These are phyloP conservation scores for Globicephala melas DNA, from an alignment of 2,113 vertebrate genomes.

Conservation along the genomic window DNA sequence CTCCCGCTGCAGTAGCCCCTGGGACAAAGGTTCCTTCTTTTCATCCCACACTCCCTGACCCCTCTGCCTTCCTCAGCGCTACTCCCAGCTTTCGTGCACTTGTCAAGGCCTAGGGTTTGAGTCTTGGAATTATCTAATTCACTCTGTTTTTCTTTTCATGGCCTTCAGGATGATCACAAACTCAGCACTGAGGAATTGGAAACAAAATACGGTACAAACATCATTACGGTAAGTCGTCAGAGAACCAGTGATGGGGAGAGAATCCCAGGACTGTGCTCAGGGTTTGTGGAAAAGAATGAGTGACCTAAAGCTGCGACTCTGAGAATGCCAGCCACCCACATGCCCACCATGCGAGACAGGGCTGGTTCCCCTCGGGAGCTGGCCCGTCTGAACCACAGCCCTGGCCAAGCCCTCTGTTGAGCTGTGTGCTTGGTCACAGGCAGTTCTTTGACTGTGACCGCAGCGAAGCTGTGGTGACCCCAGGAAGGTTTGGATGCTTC, in stretches of 20 bases:
- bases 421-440: not conserved
- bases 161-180: constrained; percentile 84
- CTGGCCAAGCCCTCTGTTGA: not conserved
- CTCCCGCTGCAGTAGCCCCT: not conserved
- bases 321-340: not conserved
- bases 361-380: not conserved
- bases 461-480: not conserved
- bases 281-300: not conserved
- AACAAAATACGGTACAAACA: constrained; percentile 81
- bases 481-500: not conserved
- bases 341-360: not conserved
- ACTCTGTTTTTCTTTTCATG: constrained; percentile 41
- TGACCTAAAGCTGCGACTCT: not conserved
- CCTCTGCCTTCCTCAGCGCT: not conserved
- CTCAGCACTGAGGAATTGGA: constrained; percentile 81
- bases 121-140: not conserved
- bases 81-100: not conserved
- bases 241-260: not conserved
- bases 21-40: not conserved
- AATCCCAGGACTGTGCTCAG: not conserved
- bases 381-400: rapidly evolving
- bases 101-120: not conserved
- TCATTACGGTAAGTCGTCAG: constrained; percentile 78
- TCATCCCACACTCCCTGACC: not conserved
- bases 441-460: not conserved